phyloP scores from a whole-genome alignment of 2,888 invertebrate species.

The Pseudolycoriella hygida region DNA sequence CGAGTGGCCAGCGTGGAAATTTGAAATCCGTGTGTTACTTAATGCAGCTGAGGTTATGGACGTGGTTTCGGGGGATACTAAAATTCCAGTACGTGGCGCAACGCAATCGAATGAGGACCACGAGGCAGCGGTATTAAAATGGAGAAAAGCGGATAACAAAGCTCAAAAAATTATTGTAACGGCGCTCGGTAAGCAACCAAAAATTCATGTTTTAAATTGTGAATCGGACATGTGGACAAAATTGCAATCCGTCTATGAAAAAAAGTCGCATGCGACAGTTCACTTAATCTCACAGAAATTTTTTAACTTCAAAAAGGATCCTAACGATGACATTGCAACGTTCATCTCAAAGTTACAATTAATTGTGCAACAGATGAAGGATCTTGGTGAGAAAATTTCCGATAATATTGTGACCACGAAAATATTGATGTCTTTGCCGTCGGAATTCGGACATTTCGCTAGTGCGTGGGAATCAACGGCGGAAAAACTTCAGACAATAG shows the following conservation, averaged over 20 bases:
- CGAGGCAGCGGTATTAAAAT: neutral
- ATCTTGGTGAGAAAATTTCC: neutral
- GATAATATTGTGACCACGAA: neutral
- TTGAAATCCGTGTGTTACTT: no score
- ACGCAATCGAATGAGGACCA: neutral
- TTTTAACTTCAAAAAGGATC: neutral
- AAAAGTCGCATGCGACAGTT: neutral
- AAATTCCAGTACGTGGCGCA: neutral
- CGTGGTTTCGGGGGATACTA: neutral
- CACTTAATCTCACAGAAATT: neutral
- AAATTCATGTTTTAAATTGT: slow-evolving; percentile 1
- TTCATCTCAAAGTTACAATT: neutral
- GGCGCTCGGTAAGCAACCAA: no score
- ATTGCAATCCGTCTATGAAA: slow-evolving; percentile 1
- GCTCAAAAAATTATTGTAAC: no score
- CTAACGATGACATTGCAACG: neutral
- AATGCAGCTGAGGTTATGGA: no score
- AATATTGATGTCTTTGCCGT: neutral
- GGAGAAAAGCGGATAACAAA: neutral
- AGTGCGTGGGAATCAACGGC: neutral
- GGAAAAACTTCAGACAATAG: neutral
- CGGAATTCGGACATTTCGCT: neutral
- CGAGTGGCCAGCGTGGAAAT: neutral
- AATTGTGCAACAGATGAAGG: neutral
- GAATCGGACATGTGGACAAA: neutral